Evolutionary conservation across 92 coral and sea anemone species (phyloP).

Genomic region (Desmophyllum pertusum): DNA sequence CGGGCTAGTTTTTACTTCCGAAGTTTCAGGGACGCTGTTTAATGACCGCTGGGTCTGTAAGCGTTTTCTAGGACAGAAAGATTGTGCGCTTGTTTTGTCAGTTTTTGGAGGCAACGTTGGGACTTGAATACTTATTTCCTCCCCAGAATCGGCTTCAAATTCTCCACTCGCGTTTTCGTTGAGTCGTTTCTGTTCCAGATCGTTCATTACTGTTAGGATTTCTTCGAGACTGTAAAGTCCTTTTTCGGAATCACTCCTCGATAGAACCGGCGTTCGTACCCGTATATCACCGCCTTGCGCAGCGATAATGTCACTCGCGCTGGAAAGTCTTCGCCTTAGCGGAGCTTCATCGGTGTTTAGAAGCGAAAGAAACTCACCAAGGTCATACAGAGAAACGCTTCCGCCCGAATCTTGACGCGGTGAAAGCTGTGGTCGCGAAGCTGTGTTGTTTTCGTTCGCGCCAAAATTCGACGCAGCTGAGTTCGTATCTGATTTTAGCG

Average conservation of each 20-base stretch:
- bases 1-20: conserved; percentile 10
- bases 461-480: neutral
- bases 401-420: conserved; percentile 87
- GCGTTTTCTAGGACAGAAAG: neutral
- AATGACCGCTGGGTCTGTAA: neutral
- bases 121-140: conserved; percentile 28
- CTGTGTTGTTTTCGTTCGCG: neutral
- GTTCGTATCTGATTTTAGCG: neutral
- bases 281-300: neutral
- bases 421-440: conserved; percentile 53
- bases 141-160: neutral
- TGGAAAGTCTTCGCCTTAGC: conserved; percentile 74
- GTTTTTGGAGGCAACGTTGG: conserved; percentile 13
- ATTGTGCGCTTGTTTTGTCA: conserved; percentile 4
- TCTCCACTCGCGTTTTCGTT: conserved; percentile 15
- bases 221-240: conserved; percentile 66
- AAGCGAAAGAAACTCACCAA: conserved; percentile 77
- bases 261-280: conserved; percentile 31
- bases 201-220: conserved; percentile 71
- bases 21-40: conserved; percentile 36
- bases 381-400: conserved; percentile 68
- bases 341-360: conserved; percentile 78
- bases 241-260: conserved; percentile 59
- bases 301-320: conserved; percentile 22
- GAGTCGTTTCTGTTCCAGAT: conserved; percentile 28